Conservation (phyloP, 2,888 invertebrate species). For the Apodemia mormo region DNA sequence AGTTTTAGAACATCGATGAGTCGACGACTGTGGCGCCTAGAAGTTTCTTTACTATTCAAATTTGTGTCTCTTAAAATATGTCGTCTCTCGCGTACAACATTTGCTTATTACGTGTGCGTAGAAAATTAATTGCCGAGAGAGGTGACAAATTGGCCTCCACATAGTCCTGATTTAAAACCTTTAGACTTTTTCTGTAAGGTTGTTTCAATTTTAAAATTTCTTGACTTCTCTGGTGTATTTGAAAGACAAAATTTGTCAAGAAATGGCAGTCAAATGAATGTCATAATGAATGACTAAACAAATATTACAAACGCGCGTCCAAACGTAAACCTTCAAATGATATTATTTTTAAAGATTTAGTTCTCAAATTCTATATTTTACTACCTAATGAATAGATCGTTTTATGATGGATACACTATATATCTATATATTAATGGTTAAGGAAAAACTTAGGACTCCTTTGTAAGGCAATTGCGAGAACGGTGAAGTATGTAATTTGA, state of each 20-base stretch:
- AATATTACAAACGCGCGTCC: neutral
- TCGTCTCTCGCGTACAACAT: no score
- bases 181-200: neutral
- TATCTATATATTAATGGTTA: neutral
- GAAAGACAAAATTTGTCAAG: neutral
- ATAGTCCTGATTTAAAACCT: neutral
- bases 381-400: slow-evolving; percentile 35
- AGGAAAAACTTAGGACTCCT: no score
- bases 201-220: neutral
- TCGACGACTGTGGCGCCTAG: no score
- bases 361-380: neutral
- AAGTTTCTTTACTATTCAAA: no score
- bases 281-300: neutral
- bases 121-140: no score
- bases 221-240: neutral
- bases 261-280: neutral
- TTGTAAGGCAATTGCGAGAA: no score
- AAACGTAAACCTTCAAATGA: neutral
- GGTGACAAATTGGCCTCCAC: neutral
- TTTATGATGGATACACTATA: no score
- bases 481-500: no score
- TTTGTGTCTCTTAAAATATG: no score
- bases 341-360: neutral
- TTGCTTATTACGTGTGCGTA: no score
- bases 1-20: no score